These are phyloP conservation scores for Pseudeuparius sepicola DNA, from an alignment of 2,888 invertebrate species.

Conservation along the genomic window DNA sequence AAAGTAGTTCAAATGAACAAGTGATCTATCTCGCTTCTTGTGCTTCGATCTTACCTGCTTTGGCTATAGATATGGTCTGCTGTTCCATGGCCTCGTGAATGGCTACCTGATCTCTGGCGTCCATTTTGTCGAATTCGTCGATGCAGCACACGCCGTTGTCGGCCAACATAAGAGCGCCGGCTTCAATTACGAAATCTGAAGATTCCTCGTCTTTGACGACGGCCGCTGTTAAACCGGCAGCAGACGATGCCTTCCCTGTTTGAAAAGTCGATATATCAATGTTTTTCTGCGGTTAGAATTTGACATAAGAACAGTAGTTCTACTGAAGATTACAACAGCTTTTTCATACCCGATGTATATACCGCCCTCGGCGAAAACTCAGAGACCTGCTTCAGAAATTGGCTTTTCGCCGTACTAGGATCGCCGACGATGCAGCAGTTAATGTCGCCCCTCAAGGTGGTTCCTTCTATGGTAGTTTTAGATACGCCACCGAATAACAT, in stretches of 20 bases:
- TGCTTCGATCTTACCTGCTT: too few species aligned
- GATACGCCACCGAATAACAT: conserved; percentile 97
- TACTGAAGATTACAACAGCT: background rate
- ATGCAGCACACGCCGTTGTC: conserved; percentile 99
- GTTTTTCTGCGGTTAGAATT: too few species aligned
- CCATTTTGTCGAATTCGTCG: conserved; percentile 99
- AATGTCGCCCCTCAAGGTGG: conserved; percentile 89
- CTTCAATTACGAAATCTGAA: conserved; percentile 98
- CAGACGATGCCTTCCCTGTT: conserved; percentile 93
- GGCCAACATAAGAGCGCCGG: conserved; percentile 98
- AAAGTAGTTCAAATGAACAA: too few species aligned
- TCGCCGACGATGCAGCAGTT: conserved; percentile 98
- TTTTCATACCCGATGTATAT: conserved; percentile 67
- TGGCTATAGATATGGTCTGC: conserved; percentile 97
- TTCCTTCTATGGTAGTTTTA: conserved; percentile 84
- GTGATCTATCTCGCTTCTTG: too few species aligned
- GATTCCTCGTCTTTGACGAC: conserved; percentile 98
- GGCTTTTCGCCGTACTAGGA: conserved; percentile 97
- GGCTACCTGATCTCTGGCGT: conserved; percentile 88
- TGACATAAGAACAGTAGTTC: background rate
- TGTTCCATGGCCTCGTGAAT: conserved; percentile 99
- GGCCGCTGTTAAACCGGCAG: conserved; percentile 97
- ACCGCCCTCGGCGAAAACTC: conserved; percentile 94
- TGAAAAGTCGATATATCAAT: too few species aligned
- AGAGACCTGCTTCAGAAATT: conserved; percentile 87